Conservation (phyloP, 92 coral and sea anemone species). For the Epizoanthus illoricatus region DNA sequence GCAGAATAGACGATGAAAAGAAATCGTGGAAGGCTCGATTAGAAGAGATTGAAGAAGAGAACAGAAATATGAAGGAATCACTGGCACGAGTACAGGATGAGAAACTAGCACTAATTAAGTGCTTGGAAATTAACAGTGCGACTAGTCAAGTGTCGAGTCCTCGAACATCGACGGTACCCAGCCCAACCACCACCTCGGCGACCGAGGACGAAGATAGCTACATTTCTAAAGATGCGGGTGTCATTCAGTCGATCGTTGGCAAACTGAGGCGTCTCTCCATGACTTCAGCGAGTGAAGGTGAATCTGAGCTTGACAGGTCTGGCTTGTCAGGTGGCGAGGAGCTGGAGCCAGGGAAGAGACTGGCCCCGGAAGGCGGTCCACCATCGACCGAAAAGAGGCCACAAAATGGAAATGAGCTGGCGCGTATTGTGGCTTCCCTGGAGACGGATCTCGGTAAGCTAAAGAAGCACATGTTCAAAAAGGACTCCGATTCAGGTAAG, state of each 20-base stretch:
- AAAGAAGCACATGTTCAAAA: conserved; percentile 50
- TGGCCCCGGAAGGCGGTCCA: conserved; percentile 38
- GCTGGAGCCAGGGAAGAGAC: conserved; percentile 38
- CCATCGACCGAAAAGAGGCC: conserved; percentile 14
- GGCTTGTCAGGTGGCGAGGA: conserved; percentile 34
- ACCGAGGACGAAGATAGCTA: conserved; percentile 22
- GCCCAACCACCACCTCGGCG: conserved; percentile 39
- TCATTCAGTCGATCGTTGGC: conserved; percentile 34
- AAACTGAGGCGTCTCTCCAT: conserved; percentile 35
- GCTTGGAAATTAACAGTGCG: conserved; percentile 69
- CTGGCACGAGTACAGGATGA: conserved; percentile 73
- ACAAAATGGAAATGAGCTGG: conserved; percentile 47
- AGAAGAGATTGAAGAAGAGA: conserved; percentile 58
- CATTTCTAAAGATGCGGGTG: conserved; percentile 25
- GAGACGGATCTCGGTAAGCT: conserved; percentile 67
- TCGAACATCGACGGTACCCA: conserved; percentile 48
- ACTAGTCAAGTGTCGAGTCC: conserved; percentile 45
- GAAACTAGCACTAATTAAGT: conserved; percentile 71
- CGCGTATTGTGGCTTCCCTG: conserved; percentile 57
- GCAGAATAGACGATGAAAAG: conserved; percentile 55
- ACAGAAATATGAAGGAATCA: conserved; percentile 54
- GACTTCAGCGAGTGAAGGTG: conserved; percentile 37
- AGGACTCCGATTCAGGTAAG: conserved; percentile 41
- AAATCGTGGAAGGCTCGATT: conserved; percentile 60
- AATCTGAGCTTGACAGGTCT: conserved; percentile 32